Evolutionary conservation across 2,888 invertebrate species (phyloP).

Genomic region (Noctua fimbriata): DNA sequence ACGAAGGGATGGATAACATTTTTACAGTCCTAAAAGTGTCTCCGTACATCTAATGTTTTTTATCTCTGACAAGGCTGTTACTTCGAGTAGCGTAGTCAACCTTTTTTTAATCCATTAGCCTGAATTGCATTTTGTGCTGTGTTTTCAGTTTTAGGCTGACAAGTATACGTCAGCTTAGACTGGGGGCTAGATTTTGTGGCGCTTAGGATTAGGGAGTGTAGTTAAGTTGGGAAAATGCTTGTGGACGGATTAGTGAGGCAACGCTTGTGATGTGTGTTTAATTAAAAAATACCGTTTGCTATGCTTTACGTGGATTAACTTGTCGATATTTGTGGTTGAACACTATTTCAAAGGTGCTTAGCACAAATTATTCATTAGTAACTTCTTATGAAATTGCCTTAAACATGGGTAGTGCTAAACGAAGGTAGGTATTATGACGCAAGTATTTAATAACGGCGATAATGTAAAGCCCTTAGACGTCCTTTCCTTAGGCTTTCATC

Average conservation of each 20-base stretch:
- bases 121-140: constrained; percentile 48
- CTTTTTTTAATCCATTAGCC: constrained; percentile 67
- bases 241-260: neutral
- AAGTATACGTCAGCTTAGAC: neutral
- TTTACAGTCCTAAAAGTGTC: constrained; percentile 40
- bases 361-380: neutral
- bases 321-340: neutral
- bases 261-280: neutral
- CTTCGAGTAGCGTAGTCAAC: constrained; percentile 38
- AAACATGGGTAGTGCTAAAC: constrained; percentile 28
- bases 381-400: neutral
- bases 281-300: neutral
- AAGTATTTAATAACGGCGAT: constrained; percentile 22
- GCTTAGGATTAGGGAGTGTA: neutral
- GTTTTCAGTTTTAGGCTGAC: constrained; percentile 10
- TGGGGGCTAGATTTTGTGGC: constrained; percentile 1
- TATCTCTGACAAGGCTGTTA: constrained; percentile 52
- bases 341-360: neutral
- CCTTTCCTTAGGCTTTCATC: neutral
- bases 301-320: neutral
- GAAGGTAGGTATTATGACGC: constrained; percentile 22
- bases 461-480: neutral
- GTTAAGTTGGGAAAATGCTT: neutral
- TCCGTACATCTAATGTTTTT: constrained; percentile 53
- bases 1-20: constrained; percentile 37